Percentiles rank a stretch among this genome's conserved stretches.
Evolutionary conservation across 2,888 invertebrate species (phyloP).

Genomic region (Phengaris arion): DNA sequence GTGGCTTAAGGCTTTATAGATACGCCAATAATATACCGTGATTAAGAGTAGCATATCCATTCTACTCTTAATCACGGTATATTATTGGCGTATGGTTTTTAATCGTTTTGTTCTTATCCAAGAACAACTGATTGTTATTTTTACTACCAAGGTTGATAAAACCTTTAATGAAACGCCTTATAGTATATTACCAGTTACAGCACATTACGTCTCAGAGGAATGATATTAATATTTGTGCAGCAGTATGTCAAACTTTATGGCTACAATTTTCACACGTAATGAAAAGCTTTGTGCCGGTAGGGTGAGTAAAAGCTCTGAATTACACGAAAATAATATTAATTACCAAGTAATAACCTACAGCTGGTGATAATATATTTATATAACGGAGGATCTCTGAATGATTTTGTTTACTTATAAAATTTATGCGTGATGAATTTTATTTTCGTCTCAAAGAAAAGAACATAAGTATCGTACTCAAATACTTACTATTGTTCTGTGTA

Average conservation of each 20-base stretch:
- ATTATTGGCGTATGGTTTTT: no score
- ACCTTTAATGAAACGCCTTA: neutral
- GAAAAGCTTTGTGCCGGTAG: conserved; percentile 2
- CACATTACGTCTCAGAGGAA: neutral
- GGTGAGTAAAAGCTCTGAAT: neutral
- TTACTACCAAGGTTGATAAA: neutral
- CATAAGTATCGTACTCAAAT: no score
- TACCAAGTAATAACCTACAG: neutral
- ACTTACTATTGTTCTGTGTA: no score
- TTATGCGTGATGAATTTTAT: no score
- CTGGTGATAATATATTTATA: neutral
- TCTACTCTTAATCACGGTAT: no score
- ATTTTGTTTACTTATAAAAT: no score
- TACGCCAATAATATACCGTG: neutral
- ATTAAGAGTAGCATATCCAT: neutral
- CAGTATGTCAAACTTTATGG: neutral
- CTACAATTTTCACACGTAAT: conserved; percentile 1
- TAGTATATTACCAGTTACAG: neutral
- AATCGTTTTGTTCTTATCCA: no score
- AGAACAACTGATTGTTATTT: no score
- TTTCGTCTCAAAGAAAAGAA: no score
- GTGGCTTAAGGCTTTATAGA: neutral
- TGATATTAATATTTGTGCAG: neutral
- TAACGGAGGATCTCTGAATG: no score
- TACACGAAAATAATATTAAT: neutral